phyloP scores from a whole-genome alignment of 2,888 invertebrate genomes.

The Melipona bicolor region DNA sequence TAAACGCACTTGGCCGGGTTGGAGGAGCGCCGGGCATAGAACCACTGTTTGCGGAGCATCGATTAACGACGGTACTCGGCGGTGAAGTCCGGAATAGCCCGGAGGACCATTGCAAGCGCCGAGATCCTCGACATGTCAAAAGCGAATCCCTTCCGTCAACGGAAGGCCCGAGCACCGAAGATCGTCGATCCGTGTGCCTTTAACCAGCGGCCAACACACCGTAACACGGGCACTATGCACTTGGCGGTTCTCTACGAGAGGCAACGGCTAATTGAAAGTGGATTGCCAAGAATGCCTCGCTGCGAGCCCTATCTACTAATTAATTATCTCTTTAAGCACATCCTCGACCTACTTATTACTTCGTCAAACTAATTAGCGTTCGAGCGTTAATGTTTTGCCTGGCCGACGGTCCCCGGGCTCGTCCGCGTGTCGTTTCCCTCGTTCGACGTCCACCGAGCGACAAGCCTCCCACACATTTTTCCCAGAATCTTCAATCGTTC shows the following conservation, averaged over 20 bases:
- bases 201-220: neutral
- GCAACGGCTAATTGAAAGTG: slow-evolving; percentile 42
- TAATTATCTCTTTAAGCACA: slow-evolving; percentile 50
- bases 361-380: slow-evolving; percentile 23
- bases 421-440: neutral
- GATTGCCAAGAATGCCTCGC: slow-evolving; percentile 44
- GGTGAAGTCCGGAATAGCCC: slow-evolving; percentile 67
- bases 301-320: slow-evolving; percentile 30
- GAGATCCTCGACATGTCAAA: slow-evolving; percentile 72
- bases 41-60: slow-evolving; percentile 79
- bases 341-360: slow-evolving; percentile 40
- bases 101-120: slow-evolving; percentile 61
- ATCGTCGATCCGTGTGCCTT: slow-evolving; percentile 58
- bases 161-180: slow-evolving; percentile 61
- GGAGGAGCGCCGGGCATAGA: slow-evolving; percentile 66
- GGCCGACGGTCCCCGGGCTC: neutral
- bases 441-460: too few relatives aligned
- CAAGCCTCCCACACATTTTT: too few relatives aligned
- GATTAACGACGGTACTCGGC: slow-evolving; percentile 76
- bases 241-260: slow-evolving; percentile 43
- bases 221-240: slow-evolving; percentile 36
- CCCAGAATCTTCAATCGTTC: too few relatives aligned
- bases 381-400: slow-evolving; percentile 11
- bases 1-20: slow-evolving; percentile 78
- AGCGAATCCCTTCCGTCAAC: slow-evolving; percentile 68